phyloP scores from a whole-genome alignment of 1,140 invertebrate species.

The Aphaenogaster ashmeadi region DNA sequence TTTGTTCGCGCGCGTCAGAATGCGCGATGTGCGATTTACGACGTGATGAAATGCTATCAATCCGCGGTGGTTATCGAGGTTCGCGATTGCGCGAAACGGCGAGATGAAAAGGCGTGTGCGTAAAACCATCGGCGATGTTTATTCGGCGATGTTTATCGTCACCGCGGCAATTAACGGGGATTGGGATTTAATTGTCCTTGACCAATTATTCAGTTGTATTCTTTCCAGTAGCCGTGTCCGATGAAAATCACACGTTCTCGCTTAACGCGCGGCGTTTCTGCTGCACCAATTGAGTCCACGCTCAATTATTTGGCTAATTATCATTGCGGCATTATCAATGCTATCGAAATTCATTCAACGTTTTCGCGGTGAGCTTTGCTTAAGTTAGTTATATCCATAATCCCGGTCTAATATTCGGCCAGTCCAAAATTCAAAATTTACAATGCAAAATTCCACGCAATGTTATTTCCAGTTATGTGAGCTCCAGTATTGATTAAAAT shows the following conservation, averaged over 20 bases:
- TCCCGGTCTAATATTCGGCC: background rate
- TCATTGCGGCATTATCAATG: conserved; percentile 7
- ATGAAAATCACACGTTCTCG: conserved; percentile 16
- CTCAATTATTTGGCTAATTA: conserved; percentile 45
- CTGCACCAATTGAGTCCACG: background rate
- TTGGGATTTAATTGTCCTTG: conserved; percentile 50
- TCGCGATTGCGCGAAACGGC: conserved; percentile 22
- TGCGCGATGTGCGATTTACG: conserved; percentile 49
- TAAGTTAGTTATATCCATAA: background rate
- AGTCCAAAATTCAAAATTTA: conserved; percentile 4
- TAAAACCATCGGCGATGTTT: conserved; percentile 48
- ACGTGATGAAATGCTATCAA: conserved; percentile 42
- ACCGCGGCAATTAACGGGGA: conserved; percentile 34
- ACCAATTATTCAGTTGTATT: conserved; percentile 52
- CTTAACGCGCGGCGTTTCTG: background rate
- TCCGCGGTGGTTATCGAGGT: conserved; percentile 31
- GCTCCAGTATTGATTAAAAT: background rate
- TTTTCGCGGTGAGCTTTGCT: background rate
- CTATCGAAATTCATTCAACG: conserved; percentile 31
- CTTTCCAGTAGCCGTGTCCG: background rate
- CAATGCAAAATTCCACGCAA: background rate
- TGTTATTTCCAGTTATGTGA: background rate
- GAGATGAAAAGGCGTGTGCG: conserved; percentile 44
- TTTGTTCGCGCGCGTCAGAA: conserved; percentile 47
- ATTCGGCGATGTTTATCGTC: conserved; percentile 36